A percentile compares a stretch with the other conserved stretches of the same genome.
phyloP scores from a whole-genome alignment of 2,888 invertebrate genomes.

The Xylota sylvarum region DNA sequence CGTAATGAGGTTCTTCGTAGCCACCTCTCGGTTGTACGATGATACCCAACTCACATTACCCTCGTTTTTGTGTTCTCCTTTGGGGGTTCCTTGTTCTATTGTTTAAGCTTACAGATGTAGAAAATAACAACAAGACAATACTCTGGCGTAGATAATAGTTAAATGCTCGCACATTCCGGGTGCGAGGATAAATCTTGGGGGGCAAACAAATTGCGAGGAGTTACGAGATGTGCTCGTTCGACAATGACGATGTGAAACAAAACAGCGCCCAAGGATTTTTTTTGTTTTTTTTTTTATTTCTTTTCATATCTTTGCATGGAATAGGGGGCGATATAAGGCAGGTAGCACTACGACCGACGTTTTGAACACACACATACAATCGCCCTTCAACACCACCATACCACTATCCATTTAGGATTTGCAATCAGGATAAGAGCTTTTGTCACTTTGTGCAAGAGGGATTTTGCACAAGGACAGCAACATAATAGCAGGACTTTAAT shows the following conservation, averaged over 20 bases:
- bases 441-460: constrained; percentile 76
- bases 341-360: constrained; percentile 24
- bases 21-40: constrained; percentile 27
- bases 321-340: constrained; percentile 18
- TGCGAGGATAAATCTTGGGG: constrained; percentile 45
- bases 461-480: constrained; percentile 70
- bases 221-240: constrained; percentile 69
- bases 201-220: constrained; percentile 69
- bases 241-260: constrained; percentile 74
- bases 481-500: constrained; percentile 74
- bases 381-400: constrained; percentile 7
- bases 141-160: constrained; percentile 64
- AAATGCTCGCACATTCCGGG: constrained; percentile 51
- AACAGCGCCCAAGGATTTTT: constrained; percentile 68
- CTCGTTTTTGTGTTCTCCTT: constrained; percentile 52
- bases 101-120: constrained; percentile 70
- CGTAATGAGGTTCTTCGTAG: constrained; percentile 65
- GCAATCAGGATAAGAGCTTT: constrained; percentile 77
- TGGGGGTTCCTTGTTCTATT: constrained; percentile 43
- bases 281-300: constrained; percentile 45
- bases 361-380: neutral
- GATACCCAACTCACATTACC: constrained; percentile 46
- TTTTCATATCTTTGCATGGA: constrained; percentile 39
- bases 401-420: constrained; percentile 70
- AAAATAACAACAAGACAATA: constrained; percentile 71